Base-by-base conservation (phyloP, 1,140 invertebrate species). In the Pseudomyrmex cubaensis region DNA sequence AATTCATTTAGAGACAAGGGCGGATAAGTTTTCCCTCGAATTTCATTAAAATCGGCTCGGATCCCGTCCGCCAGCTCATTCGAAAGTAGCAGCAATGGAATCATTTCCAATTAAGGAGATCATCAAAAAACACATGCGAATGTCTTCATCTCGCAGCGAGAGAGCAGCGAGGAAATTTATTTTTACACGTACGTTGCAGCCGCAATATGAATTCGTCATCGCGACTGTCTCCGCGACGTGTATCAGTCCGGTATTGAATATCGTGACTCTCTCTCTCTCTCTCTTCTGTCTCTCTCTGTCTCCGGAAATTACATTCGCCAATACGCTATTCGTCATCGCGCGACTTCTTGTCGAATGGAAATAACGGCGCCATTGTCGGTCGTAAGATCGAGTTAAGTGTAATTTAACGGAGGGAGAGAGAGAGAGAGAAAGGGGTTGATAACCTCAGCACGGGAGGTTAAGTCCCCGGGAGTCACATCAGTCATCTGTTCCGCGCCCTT, bases 401-500 rank as follows among this genome's bases (percentile, higher is more conserved):
- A 61, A 76, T 74, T 72, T 77, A 70, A 73, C 52, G 35, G 63
- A 63, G 5, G 5, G 35, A 35, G 5, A 35, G 35, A 25, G 25
- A 35, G 35, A 35, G 5, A 35, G 35, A 35, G 35, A 35, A 20
- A 85, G 74, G 59, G 66, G 67, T 76, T 67, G 76, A 73, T 63
- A 87, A 82, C 66, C 75, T 25, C 70, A 73, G 72, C 9, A 54
- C 66, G 54, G 54, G 67, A 82, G 75, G 63, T 54, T 22, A 35
- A 35, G 72, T 48, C 63, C 70, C 73, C 63, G 57, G 56, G 35
- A 75, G 82, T 76, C 82, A 77, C 85, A 84, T 87, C 86, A 84
- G 87, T 89, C 86, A 88, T 86, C 88, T 86, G 84, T 66, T 78
- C 35, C 84, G 85, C 73, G 56, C 61, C 84, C 85, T 83, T 86